These are phyloP conservation scores for Lerema accius DNA, from an alignment of 1,140 invertebrate species.

Conservation along the genomic window DNA sequence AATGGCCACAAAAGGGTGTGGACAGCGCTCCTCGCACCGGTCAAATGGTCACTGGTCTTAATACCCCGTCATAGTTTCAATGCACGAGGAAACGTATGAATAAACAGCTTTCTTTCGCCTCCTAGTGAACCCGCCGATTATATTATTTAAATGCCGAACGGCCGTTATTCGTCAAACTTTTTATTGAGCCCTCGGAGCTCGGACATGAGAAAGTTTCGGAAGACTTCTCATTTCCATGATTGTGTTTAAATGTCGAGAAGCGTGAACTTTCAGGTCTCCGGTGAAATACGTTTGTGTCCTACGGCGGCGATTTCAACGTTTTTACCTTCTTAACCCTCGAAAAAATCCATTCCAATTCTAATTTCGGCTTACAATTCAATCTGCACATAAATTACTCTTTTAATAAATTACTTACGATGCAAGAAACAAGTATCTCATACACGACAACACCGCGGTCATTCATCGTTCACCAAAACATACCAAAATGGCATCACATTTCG, in stretches of 20 bases:
- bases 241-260: slow-evolving; percentile 17
- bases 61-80: slow-evolving; percentile 70
- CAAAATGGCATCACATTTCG: slow-evolving; percentile 42
- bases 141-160: slow-evolving; percentile 73
- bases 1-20: slow-evolving; percentile 76
- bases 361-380: neutral
- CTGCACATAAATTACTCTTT: neutral
- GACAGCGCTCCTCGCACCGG: slow-evolving; percentile 73
- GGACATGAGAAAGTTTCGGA: slow-evolving; percentile 69
- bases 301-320: neutral
- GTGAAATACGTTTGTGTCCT: neutral
- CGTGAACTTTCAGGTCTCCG: neutral
- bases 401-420: neutral
- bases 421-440: neutral
- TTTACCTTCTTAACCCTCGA: neutral
- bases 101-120: slow-evolving; percentile 70
- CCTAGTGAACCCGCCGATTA: slow-evolving; percentile 63
- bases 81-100: slow-evolving; percentile 75
- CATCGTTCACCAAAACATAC: slow-evolving; percentile 33
- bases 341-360: neutral
- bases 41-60: slow-evolving; percentile 74
- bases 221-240: slow-evolving; percentile 30
- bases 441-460: slow-evolving; percentile 5
- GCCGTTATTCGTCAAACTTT: slow-evolving; percentile 75
- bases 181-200: slow-evolving; percentile 56